These are phyloP conservation scores for Triplophysa rosa DNA, from an alignment of 2,113 vertebrate species.

Conservation along the genomic window DNA sequence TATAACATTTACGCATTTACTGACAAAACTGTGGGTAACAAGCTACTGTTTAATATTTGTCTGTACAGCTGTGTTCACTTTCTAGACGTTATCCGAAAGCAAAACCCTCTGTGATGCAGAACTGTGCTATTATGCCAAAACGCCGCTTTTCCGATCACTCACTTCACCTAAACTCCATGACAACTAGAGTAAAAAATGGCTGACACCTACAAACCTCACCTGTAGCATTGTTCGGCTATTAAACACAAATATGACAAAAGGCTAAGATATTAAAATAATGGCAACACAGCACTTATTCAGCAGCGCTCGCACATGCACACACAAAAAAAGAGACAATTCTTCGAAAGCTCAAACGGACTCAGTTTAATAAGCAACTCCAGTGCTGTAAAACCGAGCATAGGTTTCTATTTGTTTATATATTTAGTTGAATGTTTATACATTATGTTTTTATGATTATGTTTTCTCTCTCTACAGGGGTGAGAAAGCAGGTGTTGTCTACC, in stretches of 20 bases:
- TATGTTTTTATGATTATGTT: constrained; percentile 17
- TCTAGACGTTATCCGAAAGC: not conserved
- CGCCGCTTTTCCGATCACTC: not conserved
- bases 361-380: constrained; percentile 10
- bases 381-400: not conserved
- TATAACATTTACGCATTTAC: not conserved
- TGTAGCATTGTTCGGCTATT: constrained; percentile 2
- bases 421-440: not conserved
- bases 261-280: not conserved
- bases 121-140: not conserved
- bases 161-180: not conserved
- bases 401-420: constrained; percentile 4
- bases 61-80: not conserved
- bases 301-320: not conserved
- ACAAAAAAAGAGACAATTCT: not conserved
- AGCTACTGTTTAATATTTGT: constrained; percentile 3
- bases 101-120: constrained; percentile 1
- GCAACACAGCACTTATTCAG: not conserved
- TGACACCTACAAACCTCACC: not conserved
- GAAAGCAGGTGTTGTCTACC: constrained; percentile 40
- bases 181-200: not conserved
- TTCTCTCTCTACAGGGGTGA: constrained; percentile 26
- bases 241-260: not conserved
- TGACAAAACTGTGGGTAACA: not conserved
- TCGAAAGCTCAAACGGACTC: not conserved